Percentiles rank a stretch among this genome's conserved stretches.
Evolutionary conservation across 2,888 invertebrate species (phyloP).

Genomic region (Tinea trinotella): DNA sequence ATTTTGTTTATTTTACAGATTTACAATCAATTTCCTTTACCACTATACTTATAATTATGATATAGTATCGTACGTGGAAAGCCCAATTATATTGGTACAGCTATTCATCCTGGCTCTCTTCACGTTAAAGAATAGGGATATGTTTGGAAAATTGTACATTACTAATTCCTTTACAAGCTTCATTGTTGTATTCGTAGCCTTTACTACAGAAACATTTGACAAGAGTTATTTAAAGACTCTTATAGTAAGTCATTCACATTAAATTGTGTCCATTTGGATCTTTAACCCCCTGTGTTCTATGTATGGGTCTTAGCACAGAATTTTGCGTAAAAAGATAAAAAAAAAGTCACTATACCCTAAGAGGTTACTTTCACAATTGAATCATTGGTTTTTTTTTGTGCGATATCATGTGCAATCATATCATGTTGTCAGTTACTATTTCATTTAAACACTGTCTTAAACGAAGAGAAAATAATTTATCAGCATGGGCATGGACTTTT

Average conservation of each 20-base stretch:
- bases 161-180: neutral
- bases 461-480: too few species aligned
- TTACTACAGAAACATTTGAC: neutral
- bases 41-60: constrained; percentile 83
- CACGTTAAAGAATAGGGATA: constrained; percentile 77
- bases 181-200: neutral
- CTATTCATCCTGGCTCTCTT: constrained; percentile 81
- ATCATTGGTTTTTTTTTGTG: too few species aligned
- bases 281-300: neutral
- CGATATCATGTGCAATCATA: too few species aligned
- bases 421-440: too few species aligned
- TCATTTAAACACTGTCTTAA: too few species aligned
- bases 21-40: constrained; percentile 85
- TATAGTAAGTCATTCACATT: neutral
- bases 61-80: constrained; percentile 85
- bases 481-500: too few species aligned
- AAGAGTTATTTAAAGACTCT: neutral
- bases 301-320: neutral
- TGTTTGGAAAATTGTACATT: constrained; percentile 27
- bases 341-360: too few species aligned
- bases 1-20: constrained; percentile 74
- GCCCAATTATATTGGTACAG: constrained; percentile 84
- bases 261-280: neutral
- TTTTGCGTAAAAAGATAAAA: too few species aligned
- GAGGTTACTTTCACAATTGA: too few species aligned